Evolutionary conservation across 1,140 invertebrate species (phyloP).

Genomic region (Belonocnema kinseyi): DNA sequence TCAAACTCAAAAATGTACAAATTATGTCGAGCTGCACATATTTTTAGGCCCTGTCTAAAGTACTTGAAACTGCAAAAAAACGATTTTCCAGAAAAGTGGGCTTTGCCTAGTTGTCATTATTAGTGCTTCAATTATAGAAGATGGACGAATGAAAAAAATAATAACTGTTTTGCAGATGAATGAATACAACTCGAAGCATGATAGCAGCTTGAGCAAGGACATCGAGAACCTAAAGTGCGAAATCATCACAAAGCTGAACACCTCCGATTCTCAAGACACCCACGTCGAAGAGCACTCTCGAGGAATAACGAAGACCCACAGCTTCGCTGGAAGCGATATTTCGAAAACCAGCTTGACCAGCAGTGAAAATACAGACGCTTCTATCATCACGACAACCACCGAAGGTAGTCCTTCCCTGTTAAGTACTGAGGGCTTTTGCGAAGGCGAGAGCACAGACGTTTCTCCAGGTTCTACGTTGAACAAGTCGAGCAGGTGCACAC

Average conservation of each 20-base stretch:
- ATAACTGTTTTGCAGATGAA: background rate
- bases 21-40: too few species aligned
- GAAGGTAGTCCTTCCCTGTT: constrained; percentile 70
- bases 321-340: constrained; percentile 72
- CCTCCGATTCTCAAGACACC: constrained; percentile 39
- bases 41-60: too few species aligned
- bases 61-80: too few species aligned
- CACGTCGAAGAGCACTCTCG: constrained; percentile 46
- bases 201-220: constrained; percentile 62
- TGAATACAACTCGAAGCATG: constrained; percentile 29
- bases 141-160: background rate
- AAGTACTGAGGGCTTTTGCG: constrained; percentile 72
- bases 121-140: background rate
- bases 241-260: constrained; percentile 65
- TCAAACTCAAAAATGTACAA: too few species aligned
- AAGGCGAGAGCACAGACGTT: constrained; percentile 69
- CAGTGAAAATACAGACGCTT: constrained; percentile 70
- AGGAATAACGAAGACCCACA: constrained; percentile 69
- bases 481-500: constrained; percentile 64
- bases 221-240: constrained; percentile 68
- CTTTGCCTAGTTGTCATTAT: background rate
- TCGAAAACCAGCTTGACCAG: constrained; percentile 71
- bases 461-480: constrained; percentile 68
- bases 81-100: too few species aligned
- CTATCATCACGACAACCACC: constrained; percentile 67